A percentile compares a stretch with the other conserved stretches of the same genome.
Conservation (phyloP, 2,113 vertebrate species). For the Eclectus roratus region DNA sequence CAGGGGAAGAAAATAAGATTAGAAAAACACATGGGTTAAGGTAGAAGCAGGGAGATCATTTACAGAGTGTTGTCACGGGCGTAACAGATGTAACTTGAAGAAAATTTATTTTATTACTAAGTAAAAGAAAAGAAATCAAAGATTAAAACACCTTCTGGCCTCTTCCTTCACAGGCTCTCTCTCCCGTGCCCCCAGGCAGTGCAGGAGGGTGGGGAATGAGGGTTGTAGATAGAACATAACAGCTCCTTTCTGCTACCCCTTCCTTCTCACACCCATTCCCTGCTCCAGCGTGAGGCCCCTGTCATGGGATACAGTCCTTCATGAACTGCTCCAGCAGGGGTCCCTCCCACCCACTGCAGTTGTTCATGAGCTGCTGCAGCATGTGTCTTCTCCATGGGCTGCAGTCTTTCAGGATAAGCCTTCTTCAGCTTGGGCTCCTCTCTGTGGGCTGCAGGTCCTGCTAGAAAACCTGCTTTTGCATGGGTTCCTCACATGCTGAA, state of each 20-base stretch:
- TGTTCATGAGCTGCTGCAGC: neutral
- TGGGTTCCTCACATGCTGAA: neutral
- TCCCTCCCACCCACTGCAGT: neutral
- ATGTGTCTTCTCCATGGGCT: neutral
- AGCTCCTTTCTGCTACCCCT: neutral
- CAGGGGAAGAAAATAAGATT: neutral
- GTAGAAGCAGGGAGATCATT: neutral
- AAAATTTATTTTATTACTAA: neutral
- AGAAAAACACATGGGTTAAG: neutral
- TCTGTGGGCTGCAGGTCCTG: neutral
- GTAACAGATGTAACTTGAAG: neutral
- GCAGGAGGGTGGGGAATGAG: neutral
- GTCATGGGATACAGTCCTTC: rapidly evolving
- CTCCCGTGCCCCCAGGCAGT: neutral
- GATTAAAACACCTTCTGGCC: neutral
- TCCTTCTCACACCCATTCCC: neutral
- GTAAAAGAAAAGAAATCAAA: neutral
- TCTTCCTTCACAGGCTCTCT: neutral
- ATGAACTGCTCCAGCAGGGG: rapidly evolving
- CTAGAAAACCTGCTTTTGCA: neutral
- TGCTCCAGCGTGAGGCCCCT: rapidly evolving
- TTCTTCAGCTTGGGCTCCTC: neutral
- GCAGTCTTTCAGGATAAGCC: neutral
- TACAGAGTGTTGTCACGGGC: neutral
- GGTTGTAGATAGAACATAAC: neutral